These are phyloP conservation scores for Otocyon megalotis DNA, from an alignment of 2,113 vertebrate species.

Conservation along the genomic window DNA sequence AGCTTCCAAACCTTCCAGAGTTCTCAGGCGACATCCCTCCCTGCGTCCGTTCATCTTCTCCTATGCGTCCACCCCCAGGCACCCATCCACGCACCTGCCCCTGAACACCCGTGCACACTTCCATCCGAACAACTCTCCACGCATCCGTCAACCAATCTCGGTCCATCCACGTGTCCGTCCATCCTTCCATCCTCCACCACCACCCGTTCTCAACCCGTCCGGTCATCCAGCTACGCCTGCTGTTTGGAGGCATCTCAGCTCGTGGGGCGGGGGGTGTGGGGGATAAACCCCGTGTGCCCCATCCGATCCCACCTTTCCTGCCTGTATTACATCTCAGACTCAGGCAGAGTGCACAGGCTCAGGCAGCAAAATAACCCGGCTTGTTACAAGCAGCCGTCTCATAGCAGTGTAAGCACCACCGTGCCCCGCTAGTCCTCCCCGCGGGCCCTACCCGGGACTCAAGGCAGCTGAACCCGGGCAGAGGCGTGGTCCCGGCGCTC, in stretches of 20 bases:
- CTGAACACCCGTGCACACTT: accelerated
- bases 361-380: background rate
- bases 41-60: no score
- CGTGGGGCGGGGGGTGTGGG: accelerated
- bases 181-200: no score
- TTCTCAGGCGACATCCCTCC: no score
- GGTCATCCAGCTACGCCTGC: accelerated
- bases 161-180: background rate
- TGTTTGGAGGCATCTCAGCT: no score
- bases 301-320: background rate
- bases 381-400: background rate
- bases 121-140: background rate
- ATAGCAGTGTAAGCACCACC: background rate
- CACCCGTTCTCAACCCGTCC: background rate
- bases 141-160: background rate
- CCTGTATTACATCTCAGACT: background rate
- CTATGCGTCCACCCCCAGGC: no score
- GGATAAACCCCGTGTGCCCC: background rate
- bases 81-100: no score
- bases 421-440: accelerated
- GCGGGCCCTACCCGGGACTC: no score
- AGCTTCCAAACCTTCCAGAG: no score
- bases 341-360: background rate
- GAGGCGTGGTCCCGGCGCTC: background rate
- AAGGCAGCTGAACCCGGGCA: accelerated